Base-by-base conservation (phyloP, 2,113 vertebrate genomes). In the Peucedramus taeniatus region DNA sequence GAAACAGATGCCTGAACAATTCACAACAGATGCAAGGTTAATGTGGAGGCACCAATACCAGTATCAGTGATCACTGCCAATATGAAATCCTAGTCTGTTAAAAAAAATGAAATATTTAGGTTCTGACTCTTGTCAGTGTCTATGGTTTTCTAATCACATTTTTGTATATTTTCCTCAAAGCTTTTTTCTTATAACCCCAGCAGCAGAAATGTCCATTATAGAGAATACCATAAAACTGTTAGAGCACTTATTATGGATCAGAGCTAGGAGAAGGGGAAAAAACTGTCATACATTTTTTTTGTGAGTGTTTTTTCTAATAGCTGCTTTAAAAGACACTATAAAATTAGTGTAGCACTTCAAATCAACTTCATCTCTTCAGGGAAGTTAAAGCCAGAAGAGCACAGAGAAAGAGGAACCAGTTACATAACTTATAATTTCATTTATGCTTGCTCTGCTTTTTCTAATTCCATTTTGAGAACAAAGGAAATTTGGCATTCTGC, bases 381-480 rank as follows among this genome's bases (percentile, higher is more conserved):
- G 96, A 96, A 95, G 95, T 88, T 90, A 77, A 80, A 93, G 71
- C 70, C 77, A 92, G 68, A 93, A 57, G 78, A 90, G 45, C 45
- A 65, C 59, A 76, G 79, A 86, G 76, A 92, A 84, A 71, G 76
- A 92, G 93, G 96, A 97, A 96, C 83, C 69, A 31, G 72, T 94
- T 94, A 81, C 60, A 90, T 81, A 95, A 95, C 59, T 81, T 64
- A 78, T 81, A 81, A 83, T 83, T 96, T 94, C 31, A 76, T 94
- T 97, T 97, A 60, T 87, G 96, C 96, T 93, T 96, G 92, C 93
- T 82, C 83, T 95, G 94, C 93, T 93, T 89, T 90, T 96, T 96
- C 88, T 92, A 93, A 92, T 90, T 90, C 66, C 79, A 31, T 90
- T 94, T 80, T 78, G 68, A 92, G 88, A 69, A 88, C 88, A 79